Evolutionary conservation across 2,797 vertebrate species (phyloP), one percentile per base, ranked within the genome.

Genomic region (Rhinatrema bivittatum): DNA sequence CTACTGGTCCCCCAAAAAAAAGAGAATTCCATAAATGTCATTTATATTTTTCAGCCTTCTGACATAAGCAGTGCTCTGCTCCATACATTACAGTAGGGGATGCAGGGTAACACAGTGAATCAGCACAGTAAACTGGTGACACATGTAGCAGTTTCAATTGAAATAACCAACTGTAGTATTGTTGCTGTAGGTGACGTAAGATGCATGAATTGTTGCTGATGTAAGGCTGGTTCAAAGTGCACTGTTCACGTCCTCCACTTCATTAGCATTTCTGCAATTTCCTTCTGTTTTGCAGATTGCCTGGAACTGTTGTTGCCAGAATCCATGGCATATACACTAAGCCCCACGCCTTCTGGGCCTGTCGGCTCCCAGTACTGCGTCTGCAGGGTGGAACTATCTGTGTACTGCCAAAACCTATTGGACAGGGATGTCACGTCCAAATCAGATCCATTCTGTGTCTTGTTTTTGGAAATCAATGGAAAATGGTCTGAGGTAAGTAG

Each of bases 371-470:
- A 93, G 70, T 91, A 90, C 68, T 96, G 91, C 0, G 63, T 93
- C 66, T 97, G 93, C 55, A 88, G 84, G 42, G 94, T 99, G 2
- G 94, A 98, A 70, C 28, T 99, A 29, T 98, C 95, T 0, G 76
- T 99, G 46, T 90, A 85, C 0, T 92, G 92, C 19, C 66, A 87
- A 29, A 94, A 68, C 70, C 88, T 99, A 24, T 87, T 99, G 60
- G 95, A 98, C 69, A 79, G 94, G 16, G 95, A 99, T 5, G 91
- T 99, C 39, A 91, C 94, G 32, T 98, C 95, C 56, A 99, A 99
- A 76, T 99, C 95, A 0, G 95, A 99, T 70, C 95, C 95, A 0
- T 99, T 99, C 81, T 99, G 95, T 1, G 95, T 99, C 39, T 89
- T 99, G 42, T 96, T 98, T 64, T 75, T 87, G 32, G 93, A 99